Evolutionary conservation across 2,113 vertebrate genomes (phyloP).

Genomic region (Corythornis cristatus): DNA sequence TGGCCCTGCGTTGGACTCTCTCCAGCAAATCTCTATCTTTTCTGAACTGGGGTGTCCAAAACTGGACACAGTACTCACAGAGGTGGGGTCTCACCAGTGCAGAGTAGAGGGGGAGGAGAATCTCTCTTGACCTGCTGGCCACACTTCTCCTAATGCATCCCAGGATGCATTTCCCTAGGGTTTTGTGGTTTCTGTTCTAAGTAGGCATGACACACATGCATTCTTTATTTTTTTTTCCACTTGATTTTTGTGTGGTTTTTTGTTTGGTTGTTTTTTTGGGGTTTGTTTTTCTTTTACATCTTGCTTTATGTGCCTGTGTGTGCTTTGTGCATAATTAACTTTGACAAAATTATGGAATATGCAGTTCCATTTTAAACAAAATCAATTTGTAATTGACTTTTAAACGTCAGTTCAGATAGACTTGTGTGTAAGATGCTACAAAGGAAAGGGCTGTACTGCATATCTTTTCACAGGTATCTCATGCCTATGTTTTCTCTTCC

Average conservation of each 20-base stretch:
- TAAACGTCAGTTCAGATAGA: conserved; percentile 21
- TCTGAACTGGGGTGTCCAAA: no score
- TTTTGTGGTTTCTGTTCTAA: neutral
- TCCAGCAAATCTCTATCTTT: no score
- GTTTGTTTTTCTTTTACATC: neutral
- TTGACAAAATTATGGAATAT: neutral
- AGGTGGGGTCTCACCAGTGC: no score
- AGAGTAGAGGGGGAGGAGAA: no score
- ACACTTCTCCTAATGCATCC: neutral
- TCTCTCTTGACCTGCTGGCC: no score
- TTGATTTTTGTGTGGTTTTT: no score
- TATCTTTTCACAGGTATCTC: neutral
- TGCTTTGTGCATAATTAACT: conserved; percentile 32
- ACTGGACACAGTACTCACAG: no score
- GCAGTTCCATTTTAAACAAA: neutral
- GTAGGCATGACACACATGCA: neutral
- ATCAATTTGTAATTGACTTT: conserved; percentile 38
- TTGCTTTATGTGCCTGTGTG: conserved; percentile 1
- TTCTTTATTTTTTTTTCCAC: neutral
- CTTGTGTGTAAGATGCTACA: neutral
- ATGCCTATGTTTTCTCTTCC: neutral
- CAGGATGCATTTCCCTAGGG: neutral
- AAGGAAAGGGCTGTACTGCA: neutral
- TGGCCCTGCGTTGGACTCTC: no score
- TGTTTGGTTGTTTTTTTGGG: neutral